Conservation (phyloP, 35 echinoderm and acorn worm genomes). For the Amphiura filiformis region DNA sequence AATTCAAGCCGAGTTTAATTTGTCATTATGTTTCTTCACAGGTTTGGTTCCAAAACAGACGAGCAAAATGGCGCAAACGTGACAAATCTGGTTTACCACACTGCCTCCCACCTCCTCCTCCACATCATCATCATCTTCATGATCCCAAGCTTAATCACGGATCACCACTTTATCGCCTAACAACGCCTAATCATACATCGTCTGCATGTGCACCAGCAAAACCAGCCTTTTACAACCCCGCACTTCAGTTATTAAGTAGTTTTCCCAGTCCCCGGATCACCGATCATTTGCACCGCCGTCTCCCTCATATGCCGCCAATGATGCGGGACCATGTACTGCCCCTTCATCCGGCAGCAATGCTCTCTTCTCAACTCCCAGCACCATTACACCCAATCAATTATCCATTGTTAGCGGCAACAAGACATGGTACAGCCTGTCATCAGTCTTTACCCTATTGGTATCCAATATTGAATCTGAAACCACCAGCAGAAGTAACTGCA, state of each 20-base stretch:
- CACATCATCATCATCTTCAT: not conserved
- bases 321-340: too few species aligned
- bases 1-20: too few species aligned
- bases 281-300: not conserved
- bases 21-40: constrained; percentile 30
- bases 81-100: constrained; percentile 42
- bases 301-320: not conserved
- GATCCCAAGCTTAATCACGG: too few species aligned
- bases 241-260: not conserved
- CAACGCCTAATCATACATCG: too few species aligned
- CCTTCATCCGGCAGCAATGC: too few species aligned
- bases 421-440: not conserved
- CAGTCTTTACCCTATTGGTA: constrained; percentile 1
- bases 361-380: too few species aligned
- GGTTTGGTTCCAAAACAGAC: constrained; percentile 92
- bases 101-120: not conserved
- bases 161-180: too few species aligned
- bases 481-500: not conserved
- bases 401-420: too few species aligned
- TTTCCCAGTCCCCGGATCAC: not conserved
- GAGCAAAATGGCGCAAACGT: constrained; percentile 84
- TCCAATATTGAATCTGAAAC: not conserved
- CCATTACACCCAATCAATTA: too few species aligned
- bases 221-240: not conserved
- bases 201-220: not conserved